Conservation (phyloP, 2,113 vertebrate species). For the Pycnonotus jocosus region DNA sequence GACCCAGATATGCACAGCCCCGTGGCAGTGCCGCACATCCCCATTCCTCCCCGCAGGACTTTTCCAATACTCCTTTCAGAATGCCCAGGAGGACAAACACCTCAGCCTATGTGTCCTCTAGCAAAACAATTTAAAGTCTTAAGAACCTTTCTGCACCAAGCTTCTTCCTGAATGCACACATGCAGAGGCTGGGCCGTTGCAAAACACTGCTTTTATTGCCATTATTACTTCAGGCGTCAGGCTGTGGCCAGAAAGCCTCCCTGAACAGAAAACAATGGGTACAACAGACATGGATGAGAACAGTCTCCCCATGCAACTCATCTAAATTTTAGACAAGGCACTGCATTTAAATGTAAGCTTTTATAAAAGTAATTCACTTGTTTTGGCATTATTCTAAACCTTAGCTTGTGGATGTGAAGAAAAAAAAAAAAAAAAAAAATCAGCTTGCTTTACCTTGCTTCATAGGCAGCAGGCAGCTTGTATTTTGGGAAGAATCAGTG, state of each 20-base stretch:
- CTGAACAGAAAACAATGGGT: neutral
- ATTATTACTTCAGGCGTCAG: neutral
- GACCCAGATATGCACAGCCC: rapidly evolving
- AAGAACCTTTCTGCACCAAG: neutral
- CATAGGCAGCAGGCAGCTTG: neutral
- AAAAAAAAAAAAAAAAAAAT: neutral
- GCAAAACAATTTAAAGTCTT: neutral
- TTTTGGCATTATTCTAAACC: neutral
- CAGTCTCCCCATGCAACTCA: neutral
- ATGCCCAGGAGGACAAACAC: neutral
- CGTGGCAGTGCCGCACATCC: rapidly evolving
- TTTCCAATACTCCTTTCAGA: neutral
- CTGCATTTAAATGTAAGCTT: neutral
- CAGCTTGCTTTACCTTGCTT: neutral
- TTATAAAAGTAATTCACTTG: neutral
- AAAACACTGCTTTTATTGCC: neutral
- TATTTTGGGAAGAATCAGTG: neutral
- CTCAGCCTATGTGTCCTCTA: neutral
- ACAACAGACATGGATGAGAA: neutral
- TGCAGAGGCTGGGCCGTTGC: neutral
- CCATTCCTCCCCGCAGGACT: neutral
- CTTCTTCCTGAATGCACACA: neutral
- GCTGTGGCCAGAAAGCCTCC: neutral
- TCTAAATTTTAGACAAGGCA: neutral
- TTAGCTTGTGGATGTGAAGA: neutral